Evolutionary conservation across 2,113 vertebrate species (phyloP).

Genomic region (Neolamprologus sp.): DNA sequence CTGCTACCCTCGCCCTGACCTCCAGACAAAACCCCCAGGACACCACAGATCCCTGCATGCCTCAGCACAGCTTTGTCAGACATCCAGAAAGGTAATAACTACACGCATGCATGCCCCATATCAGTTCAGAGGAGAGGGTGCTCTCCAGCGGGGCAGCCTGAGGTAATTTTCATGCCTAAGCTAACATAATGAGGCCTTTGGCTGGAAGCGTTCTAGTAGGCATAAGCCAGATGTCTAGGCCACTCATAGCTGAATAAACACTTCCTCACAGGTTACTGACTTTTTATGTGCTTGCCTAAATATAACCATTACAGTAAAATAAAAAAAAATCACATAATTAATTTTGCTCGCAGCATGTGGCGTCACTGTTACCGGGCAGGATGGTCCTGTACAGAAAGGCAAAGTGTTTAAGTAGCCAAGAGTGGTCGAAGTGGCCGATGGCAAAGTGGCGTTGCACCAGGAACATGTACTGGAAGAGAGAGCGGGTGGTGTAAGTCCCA

Average conservation of each 20-base stretch:
- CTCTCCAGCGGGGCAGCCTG: neutral
- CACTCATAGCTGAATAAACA: neutral
- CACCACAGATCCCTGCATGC: neutral
- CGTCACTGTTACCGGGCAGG: conserved; percentile 78
- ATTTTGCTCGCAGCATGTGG: neutral
- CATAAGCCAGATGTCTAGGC: neutral
- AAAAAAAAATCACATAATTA: neutral
- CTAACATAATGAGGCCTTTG: neutral
- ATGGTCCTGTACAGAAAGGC: conserved; percentile 95
- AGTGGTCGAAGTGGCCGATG: conserved; percentile 90
- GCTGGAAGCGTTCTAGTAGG: neutral
- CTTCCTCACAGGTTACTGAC: neutral
- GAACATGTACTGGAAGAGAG: conserved; percentile 95
- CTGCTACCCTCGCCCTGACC: conserved; percentile 31
- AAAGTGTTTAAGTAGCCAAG: conserved; percentile 94
- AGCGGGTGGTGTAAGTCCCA: conserved; percentile 93
- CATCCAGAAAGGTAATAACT: conserved; percentile 23
- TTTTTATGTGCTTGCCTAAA: neutral
- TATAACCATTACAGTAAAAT: neutral
- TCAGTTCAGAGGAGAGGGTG: neutral
- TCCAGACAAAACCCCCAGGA: neutral
- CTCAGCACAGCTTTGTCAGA: conserved; percentile 2
- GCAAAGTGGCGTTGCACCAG: conserved; percentile 92
- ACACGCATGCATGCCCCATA: conserved; percentile 22
- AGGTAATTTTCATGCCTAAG: neutral